phyloP scores from a whole-genome alignment of 2,797 vertebrate species.

The Tangara arthus region DNA sequence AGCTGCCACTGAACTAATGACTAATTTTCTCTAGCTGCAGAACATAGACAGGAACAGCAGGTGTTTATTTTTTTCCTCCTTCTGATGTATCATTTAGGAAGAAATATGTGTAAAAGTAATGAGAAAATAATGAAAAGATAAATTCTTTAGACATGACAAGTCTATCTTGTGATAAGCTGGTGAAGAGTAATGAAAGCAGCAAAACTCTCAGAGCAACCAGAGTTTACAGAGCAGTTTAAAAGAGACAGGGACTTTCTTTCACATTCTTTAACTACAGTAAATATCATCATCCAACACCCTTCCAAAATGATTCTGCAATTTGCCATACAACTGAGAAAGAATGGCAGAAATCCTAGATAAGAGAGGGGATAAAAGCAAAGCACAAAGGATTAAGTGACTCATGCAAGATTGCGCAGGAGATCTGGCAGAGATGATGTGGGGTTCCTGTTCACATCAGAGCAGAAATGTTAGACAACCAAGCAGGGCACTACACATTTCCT shows the following conservation, averaged over 20 bases:
- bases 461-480: neutral
- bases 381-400: slow-evolving; percentile 1
- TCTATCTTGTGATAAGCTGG: slow-evolving; percentile 7
- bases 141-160: slow-evolving; percentile 31
- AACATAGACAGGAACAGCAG: slow-evolving; percentile 54
- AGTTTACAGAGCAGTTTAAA: neutral
- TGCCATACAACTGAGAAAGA: neutral
- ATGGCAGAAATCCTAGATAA: neutral
- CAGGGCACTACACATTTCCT: neutral
- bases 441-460: neutral
- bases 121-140: slow-evolving; percentile 41
- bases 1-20: slow-evolving; percentile 52
- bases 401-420: neutral
- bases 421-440: neutral
- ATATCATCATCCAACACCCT: neutral
- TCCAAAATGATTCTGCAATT: neutral
- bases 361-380: neutral
- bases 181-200: neutral
- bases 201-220: neutral
- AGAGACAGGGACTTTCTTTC: neutral
- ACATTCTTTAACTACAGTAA: neutral
- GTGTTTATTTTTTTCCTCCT: slow-evolving; percentile 45
- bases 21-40: slow-evolving; percentile 46
- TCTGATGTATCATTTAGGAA: slow-evolving; percentile 22
- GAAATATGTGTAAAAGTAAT: slow-evolving; percentile 1